Evolutionary conservation across 64 coral and sea anemone genomes (phyloP).

Genomic region (Dendronephthya gigantea): DNA sequence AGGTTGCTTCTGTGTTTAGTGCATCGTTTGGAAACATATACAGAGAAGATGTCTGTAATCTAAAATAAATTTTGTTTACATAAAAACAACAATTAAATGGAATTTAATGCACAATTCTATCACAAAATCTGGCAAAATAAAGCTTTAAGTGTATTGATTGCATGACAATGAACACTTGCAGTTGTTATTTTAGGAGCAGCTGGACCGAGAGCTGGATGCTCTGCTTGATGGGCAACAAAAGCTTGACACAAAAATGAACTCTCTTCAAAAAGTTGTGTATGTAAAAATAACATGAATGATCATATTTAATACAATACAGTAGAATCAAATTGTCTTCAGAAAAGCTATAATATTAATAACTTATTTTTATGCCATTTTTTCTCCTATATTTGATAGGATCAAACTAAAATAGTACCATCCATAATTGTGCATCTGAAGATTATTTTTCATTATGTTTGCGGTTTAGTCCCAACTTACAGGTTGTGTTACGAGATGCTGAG

Average conservation of each 20-base stretch:
- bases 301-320: background rate
- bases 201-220: constrained; percentile 81
- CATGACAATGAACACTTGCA: too few species aligned
- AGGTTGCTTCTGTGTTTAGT: background rate
- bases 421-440: too few species aligned
- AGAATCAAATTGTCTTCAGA: too few species aligned
- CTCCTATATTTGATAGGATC: too few species aligned
- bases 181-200: constrained; percentile 47
- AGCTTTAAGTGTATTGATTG: too few species aligned
- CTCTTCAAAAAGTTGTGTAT: constrained; percentile 90
- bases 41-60: background rate
- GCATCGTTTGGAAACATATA: background rate
- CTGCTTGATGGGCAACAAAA: constrained; percentile 76
- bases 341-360: too few species aligned
- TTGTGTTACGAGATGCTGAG: constrained; percentile 90
- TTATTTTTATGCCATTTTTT: background rate
- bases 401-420: too few species aligned
- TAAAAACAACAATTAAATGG: too few species aligned
- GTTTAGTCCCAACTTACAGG: constrained; percentile 66
- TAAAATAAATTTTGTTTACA: background rate
- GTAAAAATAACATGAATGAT: constrained; percentile 10
- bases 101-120: too few species aligned
- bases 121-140: too few species aligned
- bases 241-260: constrained; percentile 95
- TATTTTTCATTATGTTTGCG: too few species aligned